Conservation (phyloP, 1,140 invertebrate genomes). For the Coelopa frigida region DNA sequence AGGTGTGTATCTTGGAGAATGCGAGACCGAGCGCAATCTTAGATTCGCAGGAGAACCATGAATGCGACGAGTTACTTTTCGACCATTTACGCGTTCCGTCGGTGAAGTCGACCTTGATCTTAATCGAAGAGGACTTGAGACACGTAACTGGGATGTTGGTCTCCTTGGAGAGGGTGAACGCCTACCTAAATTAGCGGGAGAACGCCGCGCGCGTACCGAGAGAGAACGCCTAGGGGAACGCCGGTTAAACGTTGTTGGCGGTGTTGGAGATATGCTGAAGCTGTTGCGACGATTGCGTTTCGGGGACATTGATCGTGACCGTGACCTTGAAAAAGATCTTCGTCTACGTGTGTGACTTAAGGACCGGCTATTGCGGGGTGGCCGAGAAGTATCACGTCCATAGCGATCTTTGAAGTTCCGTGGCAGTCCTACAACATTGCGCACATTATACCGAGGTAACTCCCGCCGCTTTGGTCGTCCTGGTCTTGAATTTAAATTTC, state of each 20-base stretch:
- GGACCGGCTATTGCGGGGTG: slow-evolving; percentile 36
- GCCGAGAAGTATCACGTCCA: slow-evolving; percentile 60
- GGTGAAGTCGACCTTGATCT: slow-evolving; percentile 21
- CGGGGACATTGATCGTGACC: slow-evolving; percentile 20
- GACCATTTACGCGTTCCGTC: slow-evolving; percentile 26
- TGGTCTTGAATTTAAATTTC: slow-evolving; percentile 29
- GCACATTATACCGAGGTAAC: slow-evolving; percentile 72
- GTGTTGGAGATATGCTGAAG: slow-evolving; percentile 32
- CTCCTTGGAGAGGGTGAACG: slow-evolving; percentile 1
- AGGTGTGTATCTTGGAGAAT: slow-evolving; percentile 25
- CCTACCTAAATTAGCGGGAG: neutral
- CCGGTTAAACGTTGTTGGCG: slow-evolving; percentile 7
- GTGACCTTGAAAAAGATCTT: slow-evolving; percentile 29
- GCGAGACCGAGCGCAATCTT: slow-evolving; percentile 9
- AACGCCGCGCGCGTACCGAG: slow-evolving; percentile 6
- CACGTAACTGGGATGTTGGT: neutral
- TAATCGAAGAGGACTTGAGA: slow-evolving; percentile 12
- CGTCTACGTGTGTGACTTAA: slow-evolving; percentile 17
- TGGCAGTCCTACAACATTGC: slow-evolving; percentile 64
- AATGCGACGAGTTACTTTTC: slow-evolving; percentile 16
- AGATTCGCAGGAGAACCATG: slow-evolving; percentile 21
- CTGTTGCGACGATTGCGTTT: slow-evolving; percentile 27
- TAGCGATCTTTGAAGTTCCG: slow-evolving; percentile 61
- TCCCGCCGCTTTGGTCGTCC: slow-evolving; percentile 70
- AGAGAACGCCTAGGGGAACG: slow-evolving; percentile 8